These are phyloP conservation scores for Philopedon plagiatum DNA, from an alignment of 2,888 invertebrate species.

Conservation along the genomic window DNA sequence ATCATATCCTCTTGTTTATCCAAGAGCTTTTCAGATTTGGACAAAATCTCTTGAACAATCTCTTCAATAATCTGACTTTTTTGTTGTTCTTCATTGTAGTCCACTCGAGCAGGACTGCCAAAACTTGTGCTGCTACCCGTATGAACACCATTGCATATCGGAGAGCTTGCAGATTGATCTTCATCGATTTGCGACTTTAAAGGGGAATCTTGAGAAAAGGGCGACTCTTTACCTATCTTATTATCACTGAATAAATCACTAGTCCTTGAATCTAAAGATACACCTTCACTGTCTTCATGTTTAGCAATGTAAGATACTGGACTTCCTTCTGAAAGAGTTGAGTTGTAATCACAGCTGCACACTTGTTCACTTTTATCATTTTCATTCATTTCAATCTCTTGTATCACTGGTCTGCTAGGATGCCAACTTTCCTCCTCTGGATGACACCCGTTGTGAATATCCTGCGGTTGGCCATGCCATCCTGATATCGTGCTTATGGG, in stretches of 20 bases:
- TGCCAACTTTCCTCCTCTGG: slow-evolving; percentile 64
- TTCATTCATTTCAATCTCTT: slow-evolving; percentile 62
- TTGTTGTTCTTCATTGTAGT: slow-evolving; percentile 59
- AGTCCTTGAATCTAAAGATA: slow-evolving; percentile 71
- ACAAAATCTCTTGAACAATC: slow-evolving; percentile 71
- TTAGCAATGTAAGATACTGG: slow-evolving; percentile 69
- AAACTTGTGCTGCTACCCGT: slow-evolving; percentile 66
- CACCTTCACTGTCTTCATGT: slow-evolving; percentile 70
- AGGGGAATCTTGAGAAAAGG: slow-evolving; percentile 69
- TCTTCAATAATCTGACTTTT: slow-evolving; percentile 70
- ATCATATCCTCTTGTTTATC: slow-evolving; percentile 62
- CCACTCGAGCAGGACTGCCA: slow-evolving; percentile 64
- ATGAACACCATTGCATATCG: slow-evolving; percentile 68
- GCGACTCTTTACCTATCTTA: slow-evolving; percentile 74
- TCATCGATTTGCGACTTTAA: slow-evolving; percentile 64
- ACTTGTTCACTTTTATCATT: slow-evolving; percentile 65
- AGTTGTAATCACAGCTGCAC: slow-evolving; percentile 69
- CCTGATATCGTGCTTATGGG: slow-evolving; percentile 98
- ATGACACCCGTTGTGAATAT: slow-evolving; percentile 64
- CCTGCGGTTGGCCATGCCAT: slow-evolving; percentile 81
- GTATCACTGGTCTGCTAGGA: slow-evolving; percentile 57
- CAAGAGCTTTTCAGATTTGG: slow-evolving; percentile 70
- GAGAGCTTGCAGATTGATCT: slow-evolving; percentile 59
- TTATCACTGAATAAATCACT: slow-evolving; percentile 77
- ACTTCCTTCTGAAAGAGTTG: slow-evolving; percentile 70